Base-by-base conservation (phyloP, 2,113 vertebrate species). In the Nerophis lumbriciformis region DNA sequence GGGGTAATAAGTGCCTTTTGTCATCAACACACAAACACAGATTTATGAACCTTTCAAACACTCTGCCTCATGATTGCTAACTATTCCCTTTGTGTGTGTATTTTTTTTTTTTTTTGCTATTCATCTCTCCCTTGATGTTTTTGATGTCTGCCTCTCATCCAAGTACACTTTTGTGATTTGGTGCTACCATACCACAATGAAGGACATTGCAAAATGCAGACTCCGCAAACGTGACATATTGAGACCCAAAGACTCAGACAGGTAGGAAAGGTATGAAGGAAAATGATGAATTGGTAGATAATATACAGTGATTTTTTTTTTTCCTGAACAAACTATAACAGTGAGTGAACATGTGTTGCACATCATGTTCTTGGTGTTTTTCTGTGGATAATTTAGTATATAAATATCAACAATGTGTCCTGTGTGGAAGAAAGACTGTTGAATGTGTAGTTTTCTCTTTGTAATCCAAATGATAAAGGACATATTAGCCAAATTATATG, bases 121-220 rank as follows among this genome's bases (percentile, higher is more conserved):
- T 75, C 75, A 71, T 76, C 75, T 67, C 58, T 59, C 42, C 52
- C 58, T 67, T 28, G 50, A 12, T 59, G 48, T 66, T 47, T 77
- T 59, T 76, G 73, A 70, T 63, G 64, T 73, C 48, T 65, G 71
- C 63, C 68, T 66, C 44, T 82, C 73, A 80, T 77, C 70, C 21
- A 6, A 65, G 71, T 58, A 71, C 59, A 36, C 50, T 15, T 78
- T 73, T 74, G 73, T 59, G 66, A 79, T 67, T 75, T 51, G 49
- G 50, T 49, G 61, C 44, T 53, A 49, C 53, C 59, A 38, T 45
- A 61, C 67, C 73, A 78, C 60, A 69, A 74, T 80, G 65, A 79
- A 66, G 71, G 75, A 77, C 74, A 68, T 21, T 63, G 74, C 80
- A 76, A 42, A 42, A 38, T 72, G 65, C 60, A 72, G 60, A 66